Base-by-base conservation (phyloP, 2,888 invertebrate genomes). In the Clostera curtula region DNA sequence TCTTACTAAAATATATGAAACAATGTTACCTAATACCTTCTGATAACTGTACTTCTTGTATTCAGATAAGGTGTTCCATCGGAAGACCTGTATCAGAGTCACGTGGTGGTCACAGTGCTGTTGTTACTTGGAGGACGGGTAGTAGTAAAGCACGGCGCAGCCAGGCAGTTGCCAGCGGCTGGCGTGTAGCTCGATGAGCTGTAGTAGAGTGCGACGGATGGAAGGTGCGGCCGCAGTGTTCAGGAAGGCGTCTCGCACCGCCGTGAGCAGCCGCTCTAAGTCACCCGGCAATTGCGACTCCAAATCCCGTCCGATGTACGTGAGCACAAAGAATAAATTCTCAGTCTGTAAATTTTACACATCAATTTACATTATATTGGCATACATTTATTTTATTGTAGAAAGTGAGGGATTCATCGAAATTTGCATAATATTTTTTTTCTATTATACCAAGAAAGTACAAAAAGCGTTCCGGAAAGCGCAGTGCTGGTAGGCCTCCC, bases 131-230 rank as follows among this genome's bases (percentile, higher is more conserved):
- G 85, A 79, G 33, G 87, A 86, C 27, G 92, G 92, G 72, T 92
- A 92, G 77, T 96, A 96, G 73, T 96, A 96, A 30, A 94, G 88
- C 28, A 96, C 93, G 3, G 96, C 93, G 24, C 93, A 92, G 29
- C 95, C 94, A 10, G 95, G 93, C 42, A 96, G 86, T 66, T 94
- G 93, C 96, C 96, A 96, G 68, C 93, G 90, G 0, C 93, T 93
- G 1, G 96, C 95, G 71, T 94, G 93, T 30, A 96, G 85, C 71
- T 96, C 96, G 46, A 96, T 95, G 31, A 96, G 86, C 73, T 96
- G 96, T 38, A 96, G 85, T 32, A 96, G 85, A 2, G 94, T 95
- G 64, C 93, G 92, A 46, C 93, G 89, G 37, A 93, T 92, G 43
- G 90, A 88, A 2, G 93, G 90, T 24, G 91, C 87, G 9, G 91